Base-by-base conservation (phyloP, 2,113 vertebrate genomes). In the Eleginops maclovinus region DNA sequence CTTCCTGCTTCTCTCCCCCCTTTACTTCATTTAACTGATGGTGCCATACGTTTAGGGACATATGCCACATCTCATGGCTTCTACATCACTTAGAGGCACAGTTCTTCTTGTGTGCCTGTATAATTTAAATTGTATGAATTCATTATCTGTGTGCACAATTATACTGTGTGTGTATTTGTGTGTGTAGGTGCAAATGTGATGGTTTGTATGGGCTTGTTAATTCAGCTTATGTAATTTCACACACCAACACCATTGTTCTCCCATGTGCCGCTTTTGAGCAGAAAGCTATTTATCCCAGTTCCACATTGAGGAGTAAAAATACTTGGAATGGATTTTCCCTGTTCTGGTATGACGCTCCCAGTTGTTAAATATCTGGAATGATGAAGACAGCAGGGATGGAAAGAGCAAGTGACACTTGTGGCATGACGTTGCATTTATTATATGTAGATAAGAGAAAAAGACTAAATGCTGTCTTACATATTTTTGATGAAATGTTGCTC, bases 111-210 rank as follows among this genome's bases (percentile, higher is more conserved):
- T 24, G 12, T 65, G 26, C 63, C 41, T 83, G 64, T 81, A 41
- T 84, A 62, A 85, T 89, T 80, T 56, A 64, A 43, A 82, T 81
- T 65, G 77, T 63, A 65, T 76, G 79, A 86, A 82, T 91, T 83
- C 49, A 75, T 83, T 73, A 85, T 87, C 58, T 31, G 50, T 44
- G 68, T 69, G 64, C 47, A 44, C 66, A 78, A 67, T 56, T 62
- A 51, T 15, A 41, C 12, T 11, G 15, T 65, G 47, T 24, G 31
- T 36, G 31, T 36, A 4, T 36, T 4, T 36, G 31, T 36, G 7
- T 41, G 54, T 70, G 56, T 31, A 11, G 0, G 53, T 61, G 40
- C 55, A 53, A 55, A 68, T 47, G 66, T 65, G 70, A 49, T 41
- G 69, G 64, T 63, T 60, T 55, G 36, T 62, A 21, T 8, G 15